These are phyloP conservation scores for Ptyas mucosa DNA, from an alignment of 2,113 vertebrate species.

Conservation along the genomic window DNA sequence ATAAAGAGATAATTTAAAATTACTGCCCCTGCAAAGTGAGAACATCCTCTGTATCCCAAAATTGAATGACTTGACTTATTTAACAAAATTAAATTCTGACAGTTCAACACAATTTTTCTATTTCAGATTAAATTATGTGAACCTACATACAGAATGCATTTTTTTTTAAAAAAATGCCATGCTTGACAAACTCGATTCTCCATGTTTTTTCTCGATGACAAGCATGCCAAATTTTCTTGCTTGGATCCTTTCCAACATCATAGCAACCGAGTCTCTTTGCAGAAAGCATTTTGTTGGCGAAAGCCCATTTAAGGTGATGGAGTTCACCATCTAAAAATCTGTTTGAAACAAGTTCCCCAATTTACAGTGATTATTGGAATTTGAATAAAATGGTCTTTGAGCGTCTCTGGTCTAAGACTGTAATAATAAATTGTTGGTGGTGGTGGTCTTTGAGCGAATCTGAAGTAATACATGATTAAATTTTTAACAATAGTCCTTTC, in stretches of 20 bases:
- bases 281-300: rapidly evolving
- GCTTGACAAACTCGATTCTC: not conserved
- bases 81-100: not conserved
- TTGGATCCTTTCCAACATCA: rapidly evolving
- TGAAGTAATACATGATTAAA: slow-evolving; percentile 29
- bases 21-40: not conserved
- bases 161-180: not conserved
- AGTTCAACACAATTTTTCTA: not conserved
- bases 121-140: not conserved
- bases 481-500: slow-evolving; percentile 16
- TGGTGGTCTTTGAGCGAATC: not conserved
- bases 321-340: not conserved
- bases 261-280: rapidly evolving
- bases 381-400: slow-evolving; percentile 23
- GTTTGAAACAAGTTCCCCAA: not conserved
- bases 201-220: not conserved
- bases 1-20: not conserved
- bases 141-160: not conserved
- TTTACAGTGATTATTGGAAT: not conserved
- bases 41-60: not conserved
- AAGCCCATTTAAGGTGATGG: not conserved
- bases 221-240: rapidly evolving
- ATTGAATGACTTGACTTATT: not conserved
- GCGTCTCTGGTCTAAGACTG: not conserved
- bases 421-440: no score